phyloP scores from a whole-genome alignment of 2,113 vertebrate species.

The Dunckerocampus dactyliophorus region DNA sequence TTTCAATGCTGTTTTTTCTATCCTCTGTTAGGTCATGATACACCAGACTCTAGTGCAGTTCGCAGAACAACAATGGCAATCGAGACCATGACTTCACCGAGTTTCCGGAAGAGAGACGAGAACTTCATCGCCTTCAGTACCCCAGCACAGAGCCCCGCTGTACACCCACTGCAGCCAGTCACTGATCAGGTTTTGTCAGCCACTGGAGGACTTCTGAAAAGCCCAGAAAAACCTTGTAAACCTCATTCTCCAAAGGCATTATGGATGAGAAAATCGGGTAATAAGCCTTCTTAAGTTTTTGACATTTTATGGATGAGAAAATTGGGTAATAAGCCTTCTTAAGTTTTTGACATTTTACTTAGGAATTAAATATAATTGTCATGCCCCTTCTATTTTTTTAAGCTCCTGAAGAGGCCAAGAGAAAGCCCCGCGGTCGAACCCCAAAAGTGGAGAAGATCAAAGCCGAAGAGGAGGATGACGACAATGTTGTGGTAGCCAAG shows the following conservation, averaged over 20 bases:
- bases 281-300: background rate
- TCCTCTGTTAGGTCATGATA: conserved; percentile 22
- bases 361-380: background rate
- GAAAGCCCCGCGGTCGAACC: conserved; percentile 48
- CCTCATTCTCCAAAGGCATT: conserved; percentile 57
- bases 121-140: conserved; percentile 55
- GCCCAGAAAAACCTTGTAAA: conserved; percentile 59
- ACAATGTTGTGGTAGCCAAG: conserved; percentile 24
- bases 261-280: conserved; percentile 49
- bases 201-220: conserved; percentile 31
- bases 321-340: conserved; percentile 36
- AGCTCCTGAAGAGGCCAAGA: conserved; percentile 35
- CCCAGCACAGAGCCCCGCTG: conserved; percentile 47
- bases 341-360: background rate
- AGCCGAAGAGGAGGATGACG: conserved; percentile 26
- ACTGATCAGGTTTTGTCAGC: conserved; percentile 22
- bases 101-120: conserved; percentile 49
- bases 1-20: too few species aligned
- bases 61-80: conserved; percentile 34
- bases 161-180: conserved; percentile 48
- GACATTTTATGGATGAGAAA: conserved; percentile 39
- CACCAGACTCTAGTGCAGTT: conserved; percentile 46
- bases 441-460: conserved; percentile 55
- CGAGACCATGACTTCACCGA: conserved; percentile 43
- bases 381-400: background rate